A percentile compares a stretch with the other conserved stretches of the same genome.
Evolutionary conservation across 2,797 vertebrate genomes (phyloP).

Genomic region (Hypotaenidia philippensis): DNA sequence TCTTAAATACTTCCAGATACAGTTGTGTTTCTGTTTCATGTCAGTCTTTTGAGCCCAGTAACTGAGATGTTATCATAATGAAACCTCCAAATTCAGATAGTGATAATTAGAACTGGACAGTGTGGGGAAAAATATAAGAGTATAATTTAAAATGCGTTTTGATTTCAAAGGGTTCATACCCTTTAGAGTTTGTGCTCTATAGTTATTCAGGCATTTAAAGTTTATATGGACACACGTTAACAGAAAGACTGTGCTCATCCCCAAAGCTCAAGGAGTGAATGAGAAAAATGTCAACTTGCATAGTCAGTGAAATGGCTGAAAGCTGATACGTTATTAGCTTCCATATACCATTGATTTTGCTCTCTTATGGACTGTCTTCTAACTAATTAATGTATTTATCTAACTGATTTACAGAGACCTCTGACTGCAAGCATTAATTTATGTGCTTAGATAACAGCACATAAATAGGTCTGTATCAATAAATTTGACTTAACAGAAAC

Average conservation of each 20-base stretch:
- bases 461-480: slow-evolving; percentile 9
- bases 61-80: background rate
- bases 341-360: slow-evolving; percentile 3
- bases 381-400: slow-evolving; percentile 55
- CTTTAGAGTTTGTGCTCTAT: background rate
- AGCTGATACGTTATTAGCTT: slow-evolving; percentile 3
- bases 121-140: background rate
- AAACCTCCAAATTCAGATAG: background rate
- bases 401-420: slow-evolving; percentile 12
- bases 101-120: background rate
- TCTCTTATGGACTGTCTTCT: background rate
- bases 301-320: background rate
- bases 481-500: background rate
- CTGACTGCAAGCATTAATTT: background rate
- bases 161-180: background rate
- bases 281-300: background rate
- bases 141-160: background rate
- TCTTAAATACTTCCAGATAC: background rate
- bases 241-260: background rate
- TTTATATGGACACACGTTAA: background rate
- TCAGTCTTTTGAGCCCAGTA: background rate
- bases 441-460: background rate
- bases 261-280: background rate
- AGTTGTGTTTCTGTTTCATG: background rate
- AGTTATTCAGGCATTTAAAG: background rate